phyloP scores from a whole-genome alignment of 92 coral and sea anemone species.

The Porites lobata region DNA sequence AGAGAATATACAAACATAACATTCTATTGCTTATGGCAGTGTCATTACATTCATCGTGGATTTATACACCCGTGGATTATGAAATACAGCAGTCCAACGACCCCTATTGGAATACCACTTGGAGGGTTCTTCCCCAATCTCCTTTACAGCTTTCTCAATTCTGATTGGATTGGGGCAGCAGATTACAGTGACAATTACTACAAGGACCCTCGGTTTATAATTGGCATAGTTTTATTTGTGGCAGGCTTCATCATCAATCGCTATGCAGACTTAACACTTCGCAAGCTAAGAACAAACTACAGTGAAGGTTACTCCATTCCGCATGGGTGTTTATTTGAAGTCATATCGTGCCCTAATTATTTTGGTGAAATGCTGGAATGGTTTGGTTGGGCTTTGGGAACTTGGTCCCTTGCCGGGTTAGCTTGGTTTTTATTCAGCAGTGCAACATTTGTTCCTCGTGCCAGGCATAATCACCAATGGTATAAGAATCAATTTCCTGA shows the following conservation, averaged over 20 bases:
- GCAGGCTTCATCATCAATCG: slow-evolving; percentile 67
- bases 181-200: slow-evolving; percentile 49
- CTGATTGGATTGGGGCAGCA: slow-evolving; percentile 72
- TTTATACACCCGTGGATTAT: slow-evolving; percentile 77
- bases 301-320: slow-evolving; percentile 55
- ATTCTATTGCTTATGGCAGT: slow-evolving; percentile 64
- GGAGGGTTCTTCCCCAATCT: slow-evolving; percentile 65
- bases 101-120: slow-evolving; percentile 67
- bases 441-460: slow-evolving; percentile 76
- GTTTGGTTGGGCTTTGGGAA: slow-evolving; percentile 75
- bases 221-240: slow-evolving; percentile 63
- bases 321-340: slow-evolving; percentile 47
- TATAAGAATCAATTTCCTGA: slow-evolving; percentile 59
- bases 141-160: slow-evolving; percentile 67
- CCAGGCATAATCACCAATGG: slow-evolving; percentile 67
- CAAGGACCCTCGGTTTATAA: slow-evolving; percentile 66
- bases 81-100: slow-evolving; percentile 67
- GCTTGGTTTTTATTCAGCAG: slow-evolving; percentile 69
- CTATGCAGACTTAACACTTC: slow-evolving; percentile 56
- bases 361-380: slow-evolving; percentile 76
- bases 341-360: slow-evolving; percentile 71
- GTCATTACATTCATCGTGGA: slow-evolving; percentile 80
- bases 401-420: slow-evolving; percentile 73
- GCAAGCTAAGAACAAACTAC: slow-evolving; percentile 46
- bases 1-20: slow-evolving; percentile 52